These are phyloP conservation scores for Monochamus alternatus DNA, from an alignment of 2,888 invertebrate genomes.

Conservation along the genomic window DNA sequence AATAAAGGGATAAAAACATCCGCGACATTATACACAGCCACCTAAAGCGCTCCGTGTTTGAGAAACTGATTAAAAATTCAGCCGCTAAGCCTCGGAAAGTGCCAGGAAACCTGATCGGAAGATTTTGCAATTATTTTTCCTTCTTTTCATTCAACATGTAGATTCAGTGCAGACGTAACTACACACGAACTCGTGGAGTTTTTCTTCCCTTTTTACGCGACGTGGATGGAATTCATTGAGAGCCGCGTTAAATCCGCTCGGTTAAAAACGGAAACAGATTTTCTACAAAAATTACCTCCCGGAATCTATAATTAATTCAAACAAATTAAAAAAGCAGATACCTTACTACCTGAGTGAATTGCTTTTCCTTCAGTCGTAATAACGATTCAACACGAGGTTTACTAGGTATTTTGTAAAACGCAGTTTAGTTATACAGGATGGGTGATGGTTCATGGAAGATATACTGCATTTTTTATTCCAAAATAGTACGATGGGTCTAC, in stretches of 20 bases:
- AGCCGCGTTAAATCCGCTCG: background rate
- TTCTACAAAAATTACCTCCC: background rate
- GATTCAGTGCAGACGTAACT: conserved; percentile 46
- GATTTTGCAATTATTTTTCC: conserved; percentile 69
- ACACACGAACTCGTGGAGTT: conserved; percentile 40
- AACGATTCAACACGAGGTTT: too few relatives aligned
- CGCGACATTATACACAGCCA: conserved; percentile 51
- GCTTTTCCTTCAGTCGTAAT: too few relatives aligned
- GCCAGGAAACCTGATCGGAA: conserved; percentile 68
- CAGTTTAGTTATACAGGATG: too few relatives aligned
- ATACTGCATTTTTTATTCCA: too few relatives aligned
- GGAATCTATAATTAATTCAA: too few relatives aligned
- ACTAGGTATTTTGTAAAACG: too few relatives aligned
- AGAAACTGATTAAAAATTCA: conserved; percentile 71
- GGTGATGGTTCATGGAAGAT: too few relatives aligned
- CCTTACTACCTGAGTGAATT: too few relatives aligned
- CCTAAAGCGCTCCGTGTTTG: conserved; percentile 66
- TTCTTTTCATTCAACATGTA: conserved; percentile 59
- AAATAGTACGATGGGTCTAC: too few relatives aligned
- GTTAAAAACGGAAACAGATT: conserved; percentile 1
- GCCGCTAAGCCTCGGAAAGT: conserved; percentile 69
- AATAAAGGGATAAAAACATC: conserved; percentile 64
- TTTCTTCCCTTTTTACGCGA: conserved; percentile 28
- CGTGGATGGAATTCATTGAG: conserved; percentile 17
- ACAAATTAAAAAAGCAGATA: too few relatives aligned